phyloP scores from a whole-genome alignment of 2,888 invertebrate genomes.

The Deladenus siricidicola region DNA sequence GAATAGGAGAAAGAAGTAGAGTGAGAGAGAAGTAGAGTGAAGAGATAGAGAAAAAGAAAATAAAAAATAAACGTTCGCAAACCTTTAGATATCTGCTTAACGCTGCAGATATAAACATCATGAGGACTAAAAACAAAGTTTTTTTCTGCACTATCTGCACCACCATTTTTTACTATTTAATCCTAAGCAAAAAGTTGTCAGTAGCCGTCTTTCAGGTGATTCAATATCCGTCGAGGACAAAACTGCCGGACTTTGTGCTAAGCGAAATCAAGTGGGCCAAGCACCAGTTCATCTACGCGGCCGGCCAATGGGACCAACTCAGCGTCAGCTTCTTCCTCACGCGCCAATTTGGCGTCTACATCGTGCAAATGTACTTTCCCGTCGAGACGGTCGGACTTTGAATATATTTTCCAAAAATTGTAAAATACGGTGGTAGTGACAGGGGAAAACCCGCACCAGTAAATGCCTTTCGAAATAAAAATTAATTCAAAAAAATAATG shows the following conservation, averaged over 20 bases:
- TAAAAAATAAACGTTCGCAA: too few species aligned
- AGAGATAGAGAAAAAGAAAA: too few species aligned
- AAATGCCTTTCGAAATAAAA: background rate
- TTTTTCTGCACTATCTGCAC: too few species aligned
- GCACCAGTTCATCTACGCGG: conserved; percentile 31
- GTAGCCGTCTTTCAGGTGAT: conserved; percentile 16
- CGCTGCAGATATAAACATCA: too few species aligned
- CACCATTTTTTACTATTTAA: background rate
- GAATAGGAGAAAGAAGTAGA: too few species aligned
- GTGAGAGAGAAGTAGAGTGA: too few species aligned
- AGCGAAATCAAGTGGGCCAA: conserved; percentile 30
- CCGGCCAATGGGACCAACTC: conserved; percentile 27
- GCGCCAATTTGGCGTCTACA: conserved; percentile 48
- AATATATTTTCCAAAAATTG: too few species aligned
- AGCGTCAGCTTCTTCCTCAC: conserved; percentile 44
- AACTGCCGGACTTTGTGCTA: conserved; percentile 32
- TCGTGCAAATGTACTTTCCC: conserved; percentile 36
- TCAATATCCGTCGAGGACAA: conserved; percentile 29
- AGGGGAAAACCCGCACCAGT: background rate
- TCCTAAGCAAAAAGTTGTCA: background rate
- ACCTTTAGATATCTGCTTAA: too few species aligned
- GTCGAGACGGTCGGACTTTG: conserved; percentile 12
- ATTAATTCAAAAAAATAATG: too few species aligned
- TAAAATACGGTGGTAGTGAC: too few species aligned
- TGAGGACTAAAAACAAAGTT: too few species aligned